Evolutionary conservation across 2,888 invertebrate species (phyloP).

Genomic region (Caenorhabditis afra): DNA sequence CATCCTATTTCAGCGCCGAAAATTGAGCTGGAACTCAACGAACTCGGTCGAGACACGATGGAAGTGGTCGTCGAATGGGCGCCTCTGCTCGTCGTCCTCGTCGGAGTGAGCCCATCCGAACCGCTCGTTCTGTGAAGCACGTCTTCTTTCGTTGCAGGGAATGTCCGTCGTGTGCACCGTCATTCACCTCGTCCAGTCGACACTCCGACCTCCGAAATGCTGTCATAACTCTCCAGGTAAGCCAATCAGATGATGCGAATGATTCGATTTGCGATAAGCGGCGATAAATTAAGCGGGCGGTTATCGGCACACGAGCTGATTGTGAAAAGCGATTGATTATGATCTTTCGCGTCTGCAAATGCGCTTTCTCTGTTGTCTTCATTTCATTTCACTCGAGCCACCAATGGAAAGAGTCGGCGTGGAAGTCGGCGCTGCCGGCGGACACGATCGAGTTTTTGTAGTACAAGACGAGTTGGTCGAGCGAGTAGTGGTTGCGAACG

Average conservation of each 20-base stretch:
- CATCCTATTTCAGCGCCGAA: conserved; percentile 4
- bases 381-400: conserved; percentile 26
- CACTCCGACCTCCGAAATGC: conserved; percentile 52
- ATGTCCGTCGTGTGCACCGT: conserved; percentile 54
- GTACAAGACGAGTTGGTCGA: conserved; percentile 32
- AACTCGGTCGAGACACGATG: conserved; percentile 34
- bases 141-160: conserved; percentile 22
- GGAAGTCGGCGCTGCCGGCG: conserved; percentile 11
- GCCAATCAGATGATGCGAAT: conserved; percentile 25
- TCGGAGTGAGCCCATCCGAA: conserved; percentile 27
- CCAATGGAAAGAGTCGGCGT: conserved; percentile 29
- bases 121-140: background rate
- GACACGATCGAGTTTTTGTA: conserved; percentile 6
- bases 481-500: conserved; percentile 31
- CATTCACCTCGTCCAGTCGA: conserved; percentile 54
- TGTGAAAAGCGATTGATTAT: background rate
- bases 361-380: too few relatives aligned
- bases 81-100: conserved; percentile 40
- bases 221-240: conserved; percentile 47
- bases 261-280: conserved; percentile 5
- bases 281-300: conserved; percentile 11
- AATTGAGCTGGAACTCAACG: conserved; percentile 43
- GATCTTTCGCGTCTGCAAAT: background rate
- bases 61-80: conserved; percentile 48
- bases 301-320: conserved; percentile 14